phyloP scores from a whole-genome alignment of 2,888 invertebrate species.

The Venustoraphidia nigricollis region DNA sequence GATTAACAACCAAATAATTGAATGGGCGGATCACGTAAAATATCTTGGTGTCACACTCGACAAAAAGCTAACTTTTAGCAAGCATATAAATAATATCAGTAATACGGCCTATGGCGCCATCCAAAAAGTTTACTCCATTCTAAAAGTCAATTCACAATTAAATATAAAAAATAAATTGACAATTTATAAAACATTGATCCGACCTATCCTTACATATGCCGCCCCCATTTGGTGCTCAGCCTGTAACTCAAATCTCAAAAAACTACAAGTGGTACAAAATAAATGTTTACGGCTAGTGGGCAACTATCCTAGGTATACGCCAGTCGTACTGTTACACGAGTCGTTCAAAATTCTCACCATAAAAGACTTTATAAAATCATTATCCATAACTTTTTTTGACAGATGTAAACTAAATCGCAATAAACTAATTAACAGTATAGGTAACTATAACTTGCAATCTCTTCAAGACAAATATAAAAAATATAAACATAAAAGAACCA shows the following conservation, averaged over 20 bases:
- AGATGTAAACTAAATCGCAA: too few relatives aligned
- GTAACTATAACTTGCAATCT: too few relatives aligned
- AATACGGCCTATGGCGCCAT: neutral
- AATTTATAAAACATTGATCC: neutral
- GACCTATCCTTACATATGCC: neutral
- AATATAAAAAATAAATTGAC: neutral
- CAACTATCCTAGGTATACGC: too few relatives aligned
- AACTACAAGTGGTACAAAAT: neutral
- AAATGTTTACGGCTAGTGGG: neutral
- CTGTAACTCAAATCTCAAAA: neutral
- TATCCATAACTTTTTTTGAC: too few relatives aligned
- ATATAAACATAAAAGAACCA: too few relatives aligned
- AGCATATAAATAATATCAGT: neutral
- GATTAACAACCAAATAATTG: too few relatives aligned
- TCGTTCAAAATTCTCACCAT: too few relatives aligned
- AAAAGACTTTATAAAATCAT: too few relatives aligned
- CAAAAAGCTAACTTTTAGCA: neutral
- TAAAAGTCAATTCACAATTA: neutral
- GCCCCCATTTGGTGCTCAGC: neutral
- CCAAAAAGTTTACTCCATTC: neutral
- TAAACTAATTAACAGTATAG: too few relatives aligned
- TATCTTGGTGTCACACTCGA: neutral
- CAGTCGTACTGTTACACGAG: too few relatives aligned
- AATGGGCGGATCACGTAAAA: too few relatives aligned
- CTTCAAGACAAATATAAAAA: too few relatives aligned